Evolutionary conservation across 1,140 invertebrate species (phyloP).

Genomic region (Pachyrhynchus sulphureomaculatus): DNA sequence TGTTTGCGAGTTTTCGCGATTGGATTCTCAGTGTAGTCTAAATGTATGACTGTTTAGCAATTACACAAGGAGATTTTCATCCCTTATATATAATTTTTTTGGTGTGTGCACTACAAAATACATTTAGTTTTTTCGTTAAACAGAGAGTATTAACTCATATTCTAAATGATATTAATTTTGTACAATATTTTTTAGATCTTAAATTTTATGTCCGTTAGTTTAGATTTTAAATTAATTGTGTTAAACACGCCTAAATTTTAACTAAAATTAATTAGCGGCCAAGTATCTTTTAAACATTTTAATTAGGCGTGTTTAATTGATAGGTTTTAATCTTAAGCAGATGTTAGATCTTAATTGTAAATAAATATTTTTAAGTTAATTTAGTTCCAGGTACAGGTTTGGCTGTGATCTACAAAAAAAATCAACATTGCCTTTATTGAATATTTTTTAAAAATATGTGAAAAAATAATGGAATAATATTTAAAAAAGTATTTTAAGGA

Average conservation of each 20-base stretch:
- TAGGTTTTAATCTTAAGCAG: not conserved
- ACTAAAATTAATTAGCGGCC: not conserved
- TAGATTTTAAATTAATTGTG: not conserved
- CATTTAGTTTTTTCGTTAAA: not conserved
- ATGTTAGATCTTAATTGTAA: not conserved
- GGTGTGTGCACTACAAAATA: too few relatives aligned
- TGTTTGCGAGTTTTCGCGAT: too few relatives aligned
- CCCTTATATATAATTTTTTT: too few relatives aligned
- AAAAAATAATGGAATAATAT: conserved; percentile 17
- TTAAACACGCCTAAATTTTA: not conserved
- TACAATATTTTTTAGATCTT: too few relatives aligned
- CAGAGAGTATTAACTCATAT: not conserved
- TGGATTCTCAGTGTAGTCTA: too few relatives aligned
- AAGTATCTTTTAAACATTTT: not conserved
- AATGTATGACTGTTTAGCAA: too few relatives aligned
- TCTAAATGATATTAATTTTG: not conserved
- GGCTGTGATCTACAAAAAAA: conserved; percentile 20
- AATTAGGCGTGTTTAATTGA: not conserved
- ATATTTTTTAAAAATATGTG: not conserved
- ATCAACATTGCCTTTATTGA: conserved; percentile 6
- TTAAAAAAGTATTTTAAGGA: not conserved
- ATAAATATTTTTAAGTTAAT: conserved; percentile 18
- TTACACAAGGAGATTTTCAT: too few relatives aligned
- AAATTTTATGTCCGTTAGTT: not conserved
- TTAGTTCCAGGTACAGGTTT: conserved; percentile 31